These are phyloP conservation scores for Otis tarda DNA, from an alignment of 2,113 vertebrate genomes.

Conservation along the genomic window DNA sequence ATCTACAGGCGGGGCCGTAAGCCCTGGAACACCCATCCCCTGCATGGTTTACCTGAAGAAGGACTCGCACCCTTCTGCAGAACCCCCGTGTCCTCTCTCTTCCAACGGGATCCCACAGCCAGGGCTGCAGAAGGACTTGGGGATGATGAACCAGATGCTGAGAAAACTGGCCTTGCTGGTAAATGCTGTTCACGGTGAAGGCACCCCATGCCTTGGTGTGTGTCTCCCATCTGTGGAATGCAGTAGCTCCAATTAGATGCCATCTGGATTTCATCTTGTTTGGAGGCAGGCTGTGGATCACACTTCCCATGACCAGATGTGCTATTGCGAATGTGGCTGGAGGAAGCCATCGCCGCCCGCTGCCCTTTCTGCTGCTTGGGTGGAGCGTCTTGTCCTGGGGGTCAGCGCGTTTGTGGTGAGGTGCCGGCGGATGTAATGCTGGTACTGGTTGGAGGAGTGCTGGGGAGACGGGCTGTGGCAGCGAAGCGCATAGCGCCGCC, in stretches of 20 bases:
- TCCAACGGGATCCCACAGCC: background rate
- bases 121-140: background rate
- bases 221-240: background rate
- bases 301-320: background rate
- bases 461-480: background rate
- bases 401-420: rapidly evolving
- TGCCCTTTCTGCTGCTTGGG: background rate
- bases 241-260: too few species aligned
- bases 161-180: background rate
- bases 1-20: background rate
- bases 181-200: background rate
- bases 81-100: background rate
- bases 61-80: background rate
- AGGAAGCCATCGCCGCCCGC: background rate
- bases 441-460: background rate
- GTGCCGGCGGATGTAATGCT: background rate
- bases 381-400: background rate
- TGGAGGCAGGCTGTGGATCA: background rate
- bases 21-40: background rate
- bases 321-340: background rate
- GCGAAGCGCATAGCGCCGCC: background rate
- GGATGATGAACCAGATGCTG: background rate
- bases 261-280: background rate
- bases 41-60: background rate
- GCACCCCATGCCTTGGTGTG: too few species aligned